Conservation (phyloP, 2,797 vertebrate species). For the Orestias chungarensis region DNA sequence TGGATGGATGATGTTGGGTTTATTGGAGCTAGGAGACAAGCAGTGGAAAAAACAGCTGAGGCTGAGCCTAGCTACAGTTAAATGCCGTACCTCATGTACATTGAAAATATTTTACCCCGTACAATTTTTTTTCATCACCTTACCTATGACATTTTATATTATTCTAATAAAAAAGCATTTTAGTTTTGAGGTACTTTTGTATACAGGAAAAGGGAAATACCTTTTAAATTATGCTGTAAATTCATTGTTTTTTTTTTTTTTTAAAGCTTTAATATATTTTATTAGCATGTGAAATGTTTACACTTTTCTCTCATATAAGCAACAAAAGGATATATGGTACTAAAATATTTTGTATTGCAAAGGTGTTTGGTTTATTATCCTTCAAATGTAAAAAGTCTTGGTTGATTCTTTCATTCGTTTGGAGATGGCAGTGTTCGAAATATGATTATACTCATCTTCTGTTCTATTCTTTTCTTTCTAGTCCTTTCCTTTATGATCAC, state of each 20-base stretch:
- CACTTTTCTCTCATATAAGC: not conserved
- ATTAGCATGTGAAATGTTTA: not conserved
- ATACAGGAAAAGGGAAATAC: not conserved
- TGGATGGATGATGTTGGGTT: no score
- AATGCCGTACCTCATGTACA: conserved; percentile 55
- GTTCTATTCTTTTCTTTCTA: not conserved
- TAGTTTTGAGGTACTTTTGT: not conserved
- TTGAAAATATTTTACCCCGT: conserved; percentile 44
- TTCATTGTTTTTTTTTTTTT: not conserved
- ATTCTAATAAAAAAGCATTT: not conserved
- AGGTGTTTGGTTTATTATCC: not conserved
- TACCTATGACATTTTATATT: not conserved
- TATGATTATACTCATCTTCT: not conserved
- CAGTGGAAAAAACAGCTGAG: conserved; percentile 70
- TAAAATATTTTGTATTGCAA: not conserved
- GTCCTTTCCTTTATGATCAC: not conserved
- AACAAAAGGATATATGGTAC: not conserved
- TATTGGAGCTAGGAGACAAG: conserved; percentile 77
- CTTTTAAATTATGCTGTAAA: not conserved
- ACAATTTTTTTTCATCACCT: conserved; percentile 34
- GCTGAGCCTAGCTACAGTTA: conserved; percentile 59
- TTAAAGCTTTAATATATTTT: not conserved
- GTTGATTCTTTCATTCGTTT: not conserved
- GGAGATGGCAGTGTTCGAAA: not conserved
- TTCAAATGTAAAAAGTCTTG: not conserved